phyloP scores from a whole-genome alignment of 2,888 invertebrate species.

The Drosophila siamana region DNA sequence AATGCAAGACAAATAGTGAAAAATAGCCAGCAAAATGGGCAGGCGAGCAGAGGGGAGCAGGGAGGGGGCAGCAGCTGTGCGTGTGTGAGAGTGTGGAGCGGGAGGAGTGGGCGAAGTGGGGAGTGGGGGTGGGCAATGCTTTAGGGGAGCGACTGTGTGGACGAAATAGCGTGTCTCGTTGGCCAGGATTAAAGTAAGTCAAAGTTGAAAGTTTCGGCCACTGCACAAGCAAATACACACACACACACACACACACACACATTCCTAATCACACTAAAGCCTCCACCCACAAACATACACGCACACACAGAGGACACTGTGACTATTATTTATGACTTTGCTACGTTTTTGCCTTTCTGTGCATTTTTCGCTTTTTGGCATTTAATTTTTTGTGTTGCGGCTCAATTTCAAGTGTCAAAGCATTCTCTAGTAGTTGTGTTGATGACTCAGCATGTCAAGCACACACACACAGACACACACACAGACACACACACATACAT shows the following conservation, averaged over 20 bases:
- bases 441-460: conserved; percentile 69
- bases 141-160: not conserved
- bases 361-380: conserved; percentile 70
- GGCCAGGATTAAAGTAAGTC: conserved; percentile 39
- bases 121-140: not conserved
- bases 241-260: conserved; percentile 3
- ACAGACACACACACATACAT: conserved; percentile 23
- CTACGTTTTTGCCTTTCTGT: conserved; percentile 71
- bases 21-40: conserved; percentile 62
- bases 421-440: conserved; percentile 42
- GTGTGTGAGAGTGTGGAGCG: not conserved
- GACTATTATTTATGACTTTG: conserved; percentile 76
- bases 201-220: conserved; percentile 51
- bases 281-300: conserved; percentile 9
- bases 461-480: conserved; percentile 14
- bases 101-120: not conserved
- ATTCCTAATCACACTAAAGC: conserved; percentile 17
- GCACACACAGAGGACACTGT: conserved; percentile 20
- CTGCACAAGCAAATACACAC: conserved; percentile 14
- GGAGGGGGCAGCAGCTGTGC: not conserved
- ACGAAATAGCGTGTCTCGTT: conserved; percentile 27
- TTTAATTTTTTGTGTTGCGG: conserved; percentile 65
- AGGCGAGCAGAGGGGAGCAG: not conserved
- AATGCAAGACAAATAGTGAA: conserved; percentile 68
- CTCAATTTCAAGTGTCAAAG: conserved; percentile 77